Percentiles rank a stretch among this genome's conserved stretches.
These are phyloP conservation scores for Diaperis boleti DNA, from an alignment of 2,888 invertebrate genomes.

Conservation along the genomic window DNA sequence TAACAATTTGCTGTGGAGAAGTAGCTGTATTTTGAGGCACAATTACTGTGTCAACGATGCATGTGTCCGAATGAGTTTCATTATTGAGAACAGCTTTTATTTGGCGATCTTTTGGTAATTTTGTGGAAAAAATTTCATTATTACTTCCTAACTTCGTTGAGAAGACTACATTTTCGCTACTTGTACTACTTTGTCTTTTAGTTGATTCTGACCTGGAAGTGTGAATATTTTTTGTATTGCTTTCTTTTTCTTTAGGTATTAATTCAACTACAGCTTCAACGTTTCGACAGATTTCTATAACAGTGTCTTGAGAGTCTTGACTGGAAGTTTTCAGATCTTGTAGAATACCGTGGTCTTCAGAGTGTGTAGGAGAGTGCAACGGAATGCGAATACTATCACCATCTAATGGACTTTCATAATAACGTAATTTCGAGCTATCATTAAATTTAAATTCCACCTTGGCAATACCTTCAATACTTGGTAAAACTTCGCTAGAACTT, in stretches of 20 bases:
- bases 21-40: not conserved
- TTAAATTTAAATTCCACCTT: slow-evolving; percentile 64
- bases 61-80: not conserved
- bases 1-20: not conserved
- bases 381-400: slow-evolving; percentile 79
- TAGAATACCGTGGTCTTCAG: slow-evolving; percentile 65
- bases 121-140: slow-evolving; percentile 76
- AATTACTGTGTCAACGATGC: no score
- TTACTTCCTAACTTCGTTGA: slow-evolving; percentile 77
- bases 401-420: slow-evolving; percentile 75
- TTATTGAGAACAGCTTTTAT: slow-evolving; percentile 6
- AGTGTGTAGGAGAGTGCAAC: slow-evolving; percentile 80
- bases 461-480: slow-evolving; percentile 65
- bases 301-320: slow-evolving; percentile 70
- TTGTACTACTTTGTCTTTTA: slow-evolving; percentile 62
- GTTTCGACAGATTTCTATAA: slow-evolving; percentile 60
- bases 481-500: slow-evolving; percentile 54
- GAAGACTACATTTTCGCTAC: slow-evolving; percentile 71
- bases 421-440: slow-evolving; percentile 61
- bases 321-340: slow-evolving; percentile 62
- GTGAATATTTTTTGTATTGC: slow-evolving; percentile 29
- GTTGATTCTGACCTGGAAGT: slow-evolving; percentile 37
- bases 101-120: slow-evolving; percentile 61
- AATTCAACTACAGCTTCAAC: slow-evolving; percentile 50
- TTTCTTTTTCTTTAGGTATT: slow-evolving; percentile 49